These are phyloP conservation scores for Sisor rabdophorus DNA, from an alignment of 2,113 vertebrate genomes.

Conservation along the genomic window DNA sequence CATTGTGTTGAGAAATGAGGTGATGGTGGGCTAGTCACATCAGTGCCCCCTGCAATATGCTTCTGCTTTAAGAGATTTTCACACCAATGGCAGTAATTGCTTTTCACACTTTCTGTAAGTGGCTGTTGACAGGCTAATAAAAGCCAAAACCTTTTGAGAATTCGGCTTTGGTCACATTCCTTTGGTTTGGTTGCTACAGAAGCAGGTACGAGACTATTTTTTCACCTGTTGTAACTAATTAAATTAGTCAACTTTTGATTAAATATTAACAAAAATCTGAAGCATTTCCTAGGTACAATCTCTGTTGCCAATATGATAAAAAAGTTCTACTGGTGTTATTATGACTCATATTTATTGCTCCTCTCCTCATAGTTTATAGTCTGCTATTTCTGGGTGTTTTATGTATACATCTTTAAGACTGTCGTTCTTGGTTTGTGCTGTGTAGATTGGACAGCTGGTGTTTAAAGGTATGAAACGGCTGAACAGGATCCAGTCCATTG, in stretches of 20 bases:
- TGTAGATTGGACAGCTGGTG: conserved; percentile 88
- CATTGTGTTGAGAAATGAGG: not conserved
- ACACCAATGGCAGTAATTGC: not conserved
- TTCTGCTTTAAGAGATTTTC: conserved; percentile 10
- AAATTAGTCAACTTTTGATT: not conserved
- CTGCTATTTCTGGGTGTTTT: not conserved
- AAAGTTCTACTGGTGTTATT: not conserved
- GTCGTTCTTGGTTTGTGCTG: not conserved
- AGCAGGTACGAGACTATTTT: not conserved
- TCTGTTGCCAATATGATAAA: not conserved
- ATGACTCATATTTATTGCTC: not conserved
- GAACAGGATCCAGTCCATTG: conserved; percentile 94
- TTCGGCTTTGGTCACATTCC: not conserved
- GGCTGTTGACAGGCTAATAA: not conserved
- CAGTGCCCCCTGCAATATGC: conserved; percentile 6
- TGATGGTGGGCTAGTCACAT: not conserved
- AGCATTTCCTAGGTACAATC: not conserved
- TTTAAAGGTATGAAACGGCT: conserved; percentile 91
- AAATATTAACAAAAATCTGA: not conserved
- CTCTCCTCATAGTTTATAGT: not conserved
- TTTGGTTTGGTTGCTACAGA: not conserved
- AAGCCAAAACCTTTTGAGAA: not conserved
- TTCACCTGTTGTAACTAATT: not conserved
- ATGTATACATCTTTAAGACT: not conserved
- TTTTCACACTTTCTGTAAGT: not conserved